A percentile compares a stretch with the other conserved stretches of the same genome.
Conservation (phyloP, 2,888 invertebrate species). For the Thumatha senex region DNA sequence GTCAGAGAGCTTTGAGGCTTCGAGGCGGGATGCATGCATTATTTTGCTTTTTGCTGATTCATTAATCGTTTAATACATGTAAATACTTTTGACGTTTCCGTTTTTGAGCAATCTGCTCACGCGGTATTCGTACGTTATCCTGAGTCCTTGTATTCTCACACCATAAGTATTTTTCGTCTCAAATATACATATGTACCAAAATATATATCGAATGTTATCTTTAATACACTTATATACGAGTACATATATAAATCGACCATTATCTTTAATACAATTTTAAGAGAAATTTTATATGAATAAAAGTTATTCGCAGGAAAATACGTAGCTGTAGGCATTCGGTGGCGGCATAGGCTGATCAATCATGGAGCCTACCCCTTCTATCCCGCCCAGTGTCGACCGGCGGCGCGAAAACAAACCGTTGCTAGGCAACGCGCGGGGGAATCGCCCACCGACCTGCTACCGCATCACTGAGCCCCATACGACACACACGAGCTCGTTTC, state of each 20-base stretch:
- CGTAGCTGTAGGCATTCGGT: conserved; percentile 72
- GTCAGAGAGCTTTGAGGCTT: no score
- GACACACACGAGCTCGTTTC: conserved; percentile 48
- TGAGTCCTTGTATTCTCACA: no score
- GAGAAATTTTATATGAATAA: conserved; percentile 35
- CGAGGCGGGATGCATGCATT: no score
- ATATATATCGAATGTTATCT: no score
- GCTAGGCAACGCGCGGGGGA: conserved; percentile 69
- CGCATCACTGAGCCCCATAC: conserved; percentile 67
- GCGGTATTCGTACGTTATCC: no score
- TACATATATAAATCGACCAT: conserved; percentile 13
- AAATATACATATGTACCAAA: no score
- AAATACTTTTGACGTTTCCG: no score
- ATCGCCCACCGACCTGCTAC: conserved; percentile 56
- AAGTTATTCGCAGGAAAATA: conserved; percentile 50
- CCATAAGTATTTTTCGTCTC: no score
- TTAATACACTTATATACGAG: no score
- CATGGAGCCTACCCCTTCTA: conserved; percentile 82
- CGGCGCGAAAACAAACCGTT: conserved; percentile 80
- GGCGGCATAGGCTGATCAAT: conserved; percentile 82
- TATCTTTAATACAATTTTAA: background rate
- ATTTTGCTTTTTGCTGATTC: no score
- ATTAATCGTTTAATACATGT: no score
- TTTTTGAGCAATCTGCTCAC: no score
- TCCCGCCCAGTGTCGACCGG: conserved; percentile 71